A percentile compares a stretch with the other conserved stretches of the same genome.
Conservation (phyloP, 2,797 vertebrate genomes). For the Trichosurus vulpecula region DNA sequence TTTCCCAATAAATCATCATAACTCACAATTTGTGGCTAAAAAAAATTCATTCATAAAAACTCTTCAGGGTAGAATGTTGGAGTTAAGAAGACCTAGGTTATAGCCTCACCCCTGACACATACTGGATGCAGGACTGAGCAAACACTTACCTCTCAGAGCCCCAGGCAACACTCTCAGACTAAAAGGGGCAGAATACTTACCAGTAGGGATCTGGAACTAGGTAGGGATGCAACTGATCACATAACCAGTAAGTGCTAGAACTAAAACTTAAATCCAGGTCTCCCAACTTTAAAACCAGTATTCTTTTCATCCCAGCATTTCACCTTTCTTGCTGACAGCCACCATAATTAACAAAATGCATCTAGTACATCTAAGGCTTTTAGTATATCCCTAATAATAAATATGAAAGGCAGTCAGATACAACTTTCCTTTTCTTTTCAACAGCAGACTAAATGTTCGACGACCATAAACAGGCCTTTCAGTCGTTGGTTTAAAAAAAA, state of each 20-base stretch:
- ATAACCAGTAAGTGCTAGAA: not conserved
- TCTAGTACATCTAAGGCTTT: not conserved
- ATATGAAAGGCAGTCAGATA: slow-evolving; percentile 51
- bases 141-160: not conserved
- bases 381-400: slow-evolving; percentile 50
- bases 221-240: not conserved
- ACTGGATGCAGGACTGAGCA: not conserved
- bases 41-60: not conserved
- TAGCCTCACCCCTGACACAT: not conserved
- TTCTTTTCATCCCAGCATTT: not conserved
- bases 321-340: not conserved
- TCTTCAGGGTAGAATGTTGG: not conserved
- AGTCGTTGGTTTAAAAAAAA: slow-evolving; percentile 50
- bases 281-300: not conserved
- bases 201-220: too few species aligned
- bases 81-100: not conserved
- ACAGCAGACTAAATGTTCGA: slow-evolving; percentile 54
- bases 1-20: not conserved
- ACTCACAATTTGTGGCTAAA: not conserved
- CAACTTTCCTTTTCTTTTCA: slow-evolving; percentile 50
- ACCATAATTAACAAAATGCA: slow-evolving; percentile 27
- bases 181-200: not conserved
- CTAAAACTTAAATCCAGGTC: not conserved
- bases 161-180: not conserved
- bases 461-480: slow-evolving; percentile 50